Evolutionary conservation across 2,888 invertebrate genomes (phyloP).

Genomic region (Drosophila barbarae): DNA sequence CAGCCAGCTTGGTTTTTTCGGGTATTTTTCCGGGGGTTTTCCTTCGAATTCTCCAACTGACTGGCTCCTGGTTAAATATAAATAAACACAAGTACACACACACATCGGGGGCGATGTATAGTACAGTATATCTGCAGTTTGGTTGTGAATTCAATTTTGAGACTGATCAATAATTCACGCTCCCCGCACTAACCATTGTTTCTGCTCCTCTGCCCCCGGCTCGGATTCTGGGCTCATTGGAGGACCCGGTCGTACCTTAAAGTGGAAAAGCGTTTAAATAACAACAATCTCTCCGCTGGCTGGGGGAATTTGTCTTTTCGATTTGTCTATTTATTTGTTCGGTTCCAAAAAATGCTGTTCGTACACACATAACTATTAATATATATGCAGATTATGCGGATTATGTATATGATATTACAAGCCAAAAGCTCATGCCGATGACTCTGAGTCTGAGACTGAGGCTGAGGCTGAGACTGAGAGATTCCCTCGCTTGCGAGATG

Average conservation of each 20-base stretch:
- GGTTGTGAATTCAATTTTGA: constrained; percentile 47
- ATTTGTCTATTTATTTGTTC: constrained; percentile 43
- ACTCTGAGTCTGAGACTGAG: constrained; percentile 1
- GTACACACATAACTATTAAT: constrained; percentile 42
- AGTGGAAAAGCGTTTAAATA: constrained; percentile 18
- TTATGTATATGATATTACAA: constrained; percentile 35
- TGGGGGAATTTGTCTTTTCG: constrained; percentile 30
- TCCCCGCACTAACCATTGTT: constrained; percentile 42
- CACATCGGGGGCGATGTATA: constrained; percentile 4
- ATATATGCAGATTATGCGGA: constrained; percentile 44
- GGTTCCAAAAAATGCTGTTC: constrained; percentile 36
- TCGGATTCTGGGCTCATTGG: background rate
- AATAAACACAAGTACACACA: constrained; percentile 25
- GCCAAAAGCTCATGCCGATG: constrained; percentile 6
- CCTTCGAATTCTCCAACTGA: constrained; percentile 25
- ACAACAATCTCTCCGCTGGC: constrained; percentile 9
- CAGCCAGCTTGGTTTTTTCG: constrained; percentile 7
- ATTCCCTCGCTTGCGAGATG: constrained; percentile 10
- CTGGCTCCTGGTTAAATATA: constrained; percentile 40
- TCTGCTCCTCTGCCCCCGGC: constrained; percentile 1
- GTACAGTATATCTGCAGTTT: constrained; percentile 14
- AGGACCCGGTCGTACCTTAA: constrained; percentile 15
- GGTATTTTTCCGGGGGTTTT: constrained; percentile 6
- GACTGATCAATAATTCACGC: constrained; percentile 42
- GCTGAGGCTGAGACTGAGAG: background rate